These are phyloP conservation scores for Tachysurus fulvidraco DNA, from an alignment of 2,113 vertebrate genomes.

Conservation along the genomic window DNA sequence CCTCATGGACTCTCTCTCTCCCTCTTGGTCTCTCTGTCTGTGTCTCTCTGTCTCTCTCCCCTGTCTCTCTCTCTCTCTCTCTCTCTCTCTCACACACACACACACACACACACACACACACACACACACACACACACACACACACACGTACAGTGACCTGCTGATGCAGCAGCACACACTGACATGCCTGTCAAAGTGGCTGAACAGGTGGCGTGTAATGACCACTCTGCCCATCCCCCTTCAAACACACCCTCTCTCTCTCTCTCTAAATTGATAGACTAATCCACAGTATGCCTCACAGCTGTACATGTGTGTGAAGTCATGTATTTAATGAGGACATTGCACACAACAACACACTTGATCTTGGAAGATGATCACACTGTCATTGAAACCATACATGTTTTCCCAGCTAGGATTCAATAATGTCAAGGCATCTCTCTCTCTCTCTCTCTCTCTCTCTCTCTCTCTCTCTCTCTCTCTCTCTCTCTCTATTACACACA, in stretches of 20 bases:
- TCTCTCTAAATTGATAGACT: slow-evolving; percentile 9
- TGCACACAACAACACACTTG: not conserved
- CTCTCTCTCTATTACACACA: not conserved
- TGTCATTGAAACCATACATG: not conserved
- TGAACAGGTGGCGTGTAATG: slow-evolving; percentile 75
- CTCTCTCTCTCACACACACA: no score
- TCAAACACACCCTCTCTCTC: slow-evolving; percentile 33
- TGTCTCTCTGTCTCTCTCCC: slow-evolving; percentile 32
- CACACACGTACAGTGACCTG: slow-evolving; percentile 65
- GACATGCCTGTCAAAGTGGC: slow-evolving; percentile 73
- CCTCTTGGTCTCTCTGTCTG: not conserved
- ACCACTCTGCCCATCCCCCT: slow-evolving; percentile 62
- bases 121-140: slow-evolving; percentile 39
- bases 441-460: not conserved
- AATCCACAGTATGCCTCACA: slow-evolving; percentile 17
- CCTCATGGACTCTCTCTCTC: not conserved
- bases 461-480: not conserved
- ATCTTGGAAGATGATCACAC: not conserved
- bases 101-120: not conserved
- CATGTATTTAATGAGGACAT: not conserved
- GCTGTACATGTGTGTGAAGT: slow-evolving; percentile 3
- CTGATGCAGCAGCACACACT: slow-evolving; percentile 80
- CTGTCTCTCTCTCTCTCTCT: no score
- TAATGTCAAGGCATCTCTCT: not conserved
- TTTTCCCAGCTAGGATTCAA: not conserved